Conservation (phyloP, 2,888 invertebrate species). For the Coleophora deauratella region DNA sequence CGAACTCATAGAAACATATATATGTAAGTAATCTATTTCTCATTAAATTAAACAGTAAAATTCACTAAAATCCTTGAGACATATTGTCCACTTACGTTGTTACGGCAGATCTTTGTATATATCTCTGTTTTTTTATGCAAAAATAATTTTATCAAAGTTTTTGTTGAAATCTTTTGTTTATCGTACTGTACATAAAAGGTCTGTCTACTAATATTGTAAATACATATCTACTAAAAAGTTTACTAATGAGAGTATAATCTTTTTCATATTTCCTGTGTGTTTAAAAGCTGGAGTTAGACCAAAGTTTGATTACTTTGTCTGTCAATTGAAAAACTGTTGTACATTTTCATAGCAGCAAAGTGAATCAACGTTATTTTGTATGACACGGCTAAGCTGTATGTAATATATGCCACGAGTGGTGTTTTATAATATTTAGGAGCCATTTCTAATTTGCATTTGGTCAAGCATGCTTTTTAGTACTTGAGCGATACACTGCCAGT, state of each 20-base stretch:
- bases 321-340: slow-evolving; percentile 15
- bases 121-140: slow-evolving; percentile 41
- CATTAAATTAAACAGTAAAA: slow-evolving; percentile 4
- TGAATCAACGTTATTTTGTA: slow-evolving; percentile 39
- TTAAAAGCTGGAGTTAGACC: slow-evolving; percentile 79
- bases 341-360: slow-evolving; percentile 59
- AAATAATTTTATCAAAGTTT: slow-evolving; percentile 26
- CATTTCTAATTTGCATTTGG: slow-evolving; percentile 29
- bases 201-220: slow-evolving; percentile 6
- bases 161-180: slow-evolving; percentile 17
- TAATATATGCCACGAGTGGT: slow-evolving; percentile 11
- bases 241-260: slow-evolving; percentile 16
- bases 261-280: slow-evolving; percentile 44
- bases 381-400: slow-evolving; percentile 55
- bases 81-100: slow-evolving; percentile 49
- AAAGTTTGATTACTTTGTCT: slow-evolving; percentile 73
- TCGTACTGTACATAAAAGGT: slow-evolving; percentile 12
- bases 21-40: too few relatives aligned
- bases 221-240: slow-evolving; percentile 18
- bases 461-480: slow-evolving; percentile 26
- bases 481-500: not conserved
- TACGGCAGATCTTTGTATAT: slow-evolving; percentile 70
- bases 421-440: slow-evolving; percentile 25
- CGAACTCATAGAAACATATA: slow-evolving; percentile 23
- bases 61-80: slow-evolving; percentile 41